Percentiles rank a stretch among this genome's conserved stretches.
Evolutionary conservation across 2,888 invertebrate genomes (phyloP).

Genomic region (Microplitis manilae): DNA sequence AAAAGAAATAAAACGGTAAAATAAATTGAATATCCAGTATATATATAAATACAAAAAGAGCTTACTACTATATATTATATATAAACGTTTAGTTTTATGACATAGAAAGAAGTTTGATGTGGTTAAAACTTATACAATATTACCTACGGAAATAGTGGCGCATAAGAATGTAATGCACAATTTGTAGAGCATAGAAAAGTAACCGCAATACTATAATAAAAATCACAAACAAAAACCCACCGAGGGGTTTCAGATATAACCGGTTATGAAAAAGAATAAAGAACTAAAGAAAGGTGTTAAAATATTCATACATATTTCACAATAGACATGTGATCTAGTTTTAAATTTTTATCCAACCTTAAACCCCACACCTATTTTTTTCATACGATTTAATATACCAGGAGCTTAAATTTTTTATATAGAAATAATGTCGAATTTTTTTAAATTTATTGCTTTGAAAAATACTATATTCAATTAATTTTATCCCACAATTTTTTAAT

Average conservation of each 20-base stretch:
- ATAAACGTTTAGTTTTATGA: slow-evolving; percentile 28
- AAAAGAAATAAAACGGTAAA: neutral
- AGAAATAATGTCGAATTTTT: neutral
- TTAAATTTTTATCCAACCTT: neutral
- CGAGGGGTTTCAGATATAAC: neutral
- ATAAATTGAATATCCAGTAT: slow-evolving; percentile 14
- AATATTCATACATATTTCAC: neutral
- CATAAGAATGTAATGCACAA: slow-evolving; percentile 23
- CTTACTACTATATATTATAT: slow-evolving; percentile 3
- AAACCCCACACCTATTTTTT: neutral
- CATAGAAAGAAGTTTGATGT: slow-evolving; percentile 35
- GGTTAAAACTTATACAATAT: slow-evolving; percentile 24
- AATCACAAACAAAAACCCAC: slow-evolving; percentile 5
- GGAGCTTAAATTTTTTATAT: neutral
- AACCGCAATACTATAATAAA: slow-evolving; percentile 31
- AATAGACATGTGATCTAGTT: neutral
- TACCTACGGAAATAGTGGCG: slow-evolving; percentile 27
- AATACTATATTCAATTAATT: too few species aligned
- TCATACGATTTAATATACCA: neutral
- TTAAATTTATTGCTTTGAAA: too few species aligned
- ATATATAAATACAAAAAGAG: slow-evolving; percentile 11
- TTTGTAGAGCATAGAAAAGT: slow-evolving; percentile 36
- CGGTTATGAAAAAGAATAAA: neutral
- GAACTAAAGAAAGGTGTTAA: neutral
- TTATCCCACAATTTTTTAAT: too few species aligned